Evolutionary conservation across 2,888 invertebrate species (phyloP).

Genomic region (Oegoconia quadripuncta): DNA sequence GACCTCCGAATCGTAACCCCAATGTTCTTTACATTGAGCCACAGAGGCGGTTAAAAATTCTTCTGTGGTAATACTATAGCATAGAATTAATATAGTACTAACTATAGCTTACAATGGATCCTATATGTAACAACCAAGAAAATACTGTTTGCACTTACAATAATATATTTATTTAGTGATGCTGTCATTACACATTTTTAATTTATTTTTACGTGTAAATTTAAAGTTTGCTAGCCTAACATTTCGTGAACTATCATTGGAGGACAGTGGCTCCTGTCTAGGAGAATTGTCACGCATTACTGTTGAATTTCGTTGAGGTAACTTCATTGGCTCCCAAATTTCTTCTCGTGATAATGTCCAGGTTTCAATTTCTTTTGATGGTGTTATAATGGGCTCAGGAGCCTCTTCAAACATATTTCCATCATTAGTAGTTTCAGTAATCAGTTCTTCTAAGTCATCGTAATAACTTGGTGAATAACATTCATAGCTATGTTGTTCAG

Average conservation of each 20-base stretch:
- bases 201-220: constrained; percentile 39
- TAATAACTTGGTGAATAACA: background rate
- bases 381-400: constrained; percentile 19
- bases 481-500: background rate
- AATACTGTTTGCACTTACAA: background rate
- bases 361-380: constrained; percentile 47
- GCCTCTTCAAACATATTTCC: constrained; percentile 28
- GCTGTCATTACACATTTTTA: constrained; percentile 22
- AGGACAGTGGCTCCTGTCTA: constrained; percentile 6
- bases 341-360: constrained; percentile 43
- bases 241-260: constrained; percentile 14
- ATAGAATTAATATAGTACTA: too few relatives aligned
- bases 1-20: too few relatives aligned
- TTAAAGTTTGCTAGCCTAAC: constrained; percentile 44
- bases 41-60: too few relatives aligned
- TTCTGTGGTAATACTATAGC: too few relatives aligned
- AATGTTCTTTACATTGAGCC: too few relatives aligned
- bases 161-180: background rate
- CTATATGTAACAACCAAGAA: background rate
- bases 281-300: constrained; percentile 25
- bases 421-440: constrained; percentile 4
- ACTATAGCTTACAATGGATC: too few relatives aligned
- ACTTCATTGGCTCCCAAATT: background rate
- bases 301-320: constrained; percentile 20
- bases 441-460: background rate